A percentile compares a stretch with the other conserved stretches of the same genome.
phyloP scores from a whole-genome alignment of 2,113 vertebrate genomes.

The Baryphthengus martii region DNA sequence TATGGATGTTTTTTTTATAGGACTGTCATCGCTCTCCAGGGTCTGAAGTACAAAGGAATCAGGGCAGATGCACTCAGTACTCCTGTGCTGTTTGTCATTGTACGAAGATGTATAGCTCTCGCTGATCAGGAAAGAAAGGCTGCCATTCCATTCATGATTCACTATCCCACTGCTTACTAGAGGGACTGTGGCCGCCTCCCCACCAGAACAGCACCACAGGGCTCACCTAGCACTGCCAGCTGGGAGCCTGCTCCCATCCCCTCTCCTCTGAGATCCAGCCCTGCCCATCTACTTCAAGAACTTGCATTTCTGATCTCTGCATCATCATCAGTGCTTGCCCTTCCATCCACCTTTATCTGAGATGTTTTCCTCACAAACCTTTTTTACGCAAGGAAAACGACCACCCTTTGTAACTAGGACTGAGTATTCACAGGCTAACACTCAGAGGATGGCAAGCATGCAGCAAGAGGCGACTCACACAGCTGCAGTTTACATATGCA shows the following conservation, averaged over 20 bases:
- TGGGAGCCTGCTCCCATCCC: accelerated
- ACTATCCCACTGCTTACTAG: neutral
- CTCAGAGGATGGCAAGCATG: neutral
- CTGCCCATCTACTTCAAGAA: neutral
- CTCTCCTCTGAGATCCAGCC: neutral
- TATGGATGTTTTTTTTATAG: accelerated
- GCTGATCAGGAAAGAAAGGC: neutral
- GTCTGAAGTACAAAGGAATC: neutral
- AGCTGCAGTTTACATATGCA: neutral
- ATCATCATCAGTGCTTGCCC: accelerated
- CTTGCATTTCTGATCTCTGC: neutral
- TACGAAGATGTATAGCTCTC: accelerated
- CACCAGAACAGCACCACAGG: accelerated
- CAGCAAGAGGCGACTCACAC: neutral
- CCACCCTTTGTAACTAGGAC: neutral
- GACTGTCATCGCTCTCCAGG: neutral
- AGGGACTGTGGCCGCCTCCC: accelerated
- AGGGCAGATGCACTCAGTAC: too few species aligned
- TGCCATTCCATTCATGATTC: accelerated
- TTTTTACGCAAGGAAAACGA: neutral
- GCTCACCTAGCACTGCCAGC: accelerated
- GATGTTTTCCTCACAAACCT: neutral
- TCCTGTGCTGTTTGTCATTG: neutral
- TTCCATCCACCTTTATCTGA: neutral
- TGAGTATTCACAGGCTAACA: neutral